These are phyloP conservation scores for Melanostoma scalare DNA, from an alignment of 2,888 invertebrate species.

Conservation along the genomic window DNA sequence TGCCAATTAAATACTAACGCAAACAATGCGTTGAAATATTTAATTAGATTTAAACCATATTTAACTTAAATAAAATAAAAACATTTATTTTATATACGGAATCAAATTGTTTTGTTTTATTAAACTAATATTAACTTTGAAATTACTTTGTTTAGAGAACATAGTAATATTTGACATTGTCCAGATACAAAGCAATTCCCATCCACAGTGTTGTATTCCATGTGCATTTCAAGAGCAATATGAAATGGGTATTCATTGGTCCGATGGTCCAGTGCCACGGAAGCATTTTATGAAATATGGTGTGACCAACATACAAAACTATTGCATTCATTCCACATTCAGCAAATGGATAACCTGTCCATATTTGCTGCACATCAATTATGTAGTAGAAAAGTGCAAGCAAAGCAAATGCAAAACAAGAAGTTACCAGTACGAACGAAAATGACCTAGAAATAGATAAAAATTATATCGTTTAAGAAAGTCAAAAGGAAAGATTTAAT, in stretches of 20 bases:
- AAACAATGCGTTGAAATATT: slow-evolving; percentile 47
- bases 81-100: slow-evolving; percentile 52
- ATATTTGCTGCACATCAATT: slow-evolving; percentile 88
- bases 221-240: slow-evolving; percentile 87
- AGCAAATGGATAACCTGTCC: slow-evolving; percentile 95
- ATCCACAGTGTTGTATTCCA: slow-evolving; percentile 95
- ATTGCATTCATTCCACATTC: slow-evolving; percentile 97
- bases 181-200: slow-evolving; percentile 89
- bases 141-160: slow-evolving; percentile 74
- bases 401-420: slow-evolving; percentile 89
- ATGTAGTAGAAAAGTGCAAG: slow-evolving; percentile 89
- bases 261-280: slow-evolving; percentile 91
- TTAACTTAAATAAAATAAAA: slow-evolving; percentile 47
- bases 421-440: slow-evolving; percentile 93
- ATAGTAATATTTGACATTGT: slow-evolving; percentile 85
- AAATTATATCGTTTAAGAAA: not conserved
- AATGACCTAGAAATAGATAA: slow-evolving; percentile 82
- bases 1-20: slow-evolving; percentile 44
- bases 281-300: slow-evolving; percentile 87
- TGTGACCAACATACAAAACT: slow-evolving; percentile 93
- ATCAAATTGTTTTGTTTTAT: not conserved
- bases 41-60: slow-evolving; percentile 50
- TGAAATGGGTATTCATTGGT: slow-evolving; percentile 88
- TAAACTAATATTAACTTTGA: not conserved
- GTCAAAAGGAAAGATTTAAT: not conserved